These are phyloP conservation scores for Lepidostoma basale DNA, from an alignment of 1,140 invertebrate genomes.

Conservation along the genomic window DNA sequence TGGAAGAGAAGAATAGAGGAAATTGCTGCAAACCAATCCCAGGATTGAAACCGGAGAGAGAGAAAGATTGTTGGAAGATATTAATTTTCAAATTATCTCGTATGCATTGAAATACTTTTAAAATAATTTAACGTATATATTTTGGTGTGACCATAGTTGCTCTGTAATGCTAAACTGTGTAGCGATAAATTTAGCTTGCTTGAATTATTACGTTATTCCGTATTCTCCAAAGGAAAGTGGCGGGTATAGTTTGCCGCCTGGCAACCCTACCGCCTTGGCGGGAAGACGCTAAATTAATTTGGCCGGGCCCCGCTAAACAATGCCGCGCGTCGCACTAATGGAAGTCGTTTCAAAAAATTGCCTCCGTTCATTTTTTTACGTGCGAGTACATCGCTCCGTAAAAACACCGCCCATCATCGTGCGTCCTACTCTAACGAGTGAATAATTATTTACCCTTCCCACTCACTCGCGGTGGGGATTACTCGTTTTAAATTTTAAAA, in stretches of 20 bases:
- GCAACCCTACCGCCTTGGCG: conserved; percentile 33
- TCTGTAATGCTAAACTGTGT: too few relatives aligned
- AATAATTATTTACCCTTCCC: conserved; percentile 21
- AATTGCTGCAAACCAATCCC: too few relatives aligned
- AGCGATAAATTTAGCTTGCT: too few relatives aligned
- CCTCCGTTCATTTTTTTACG: conserved; percentile 48
- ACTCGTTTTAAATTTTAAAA: conserved; percentile 47
- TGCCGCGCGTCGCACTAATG: conserved; percentile 47
- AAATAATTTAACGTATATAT: too few relatives aligned
- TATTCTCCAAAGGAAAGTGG: neutral
- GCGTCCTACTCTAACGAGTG: conserved; percentile 29
- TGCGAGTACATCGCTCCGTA: conserved; percentile 44
- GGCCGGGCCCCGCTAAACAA: conserved; percentile 47
- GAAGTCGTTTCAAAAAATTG: conserved; percentile 48
- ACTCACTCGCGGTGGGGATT: conserved; percentile 43
- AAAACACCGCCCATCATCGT: conserved; percentile 37
- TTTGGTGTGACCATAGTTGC: too few relatives aligned
- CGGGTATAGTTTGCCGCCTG: conserved; percentile 11
- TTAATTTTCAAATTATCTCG: too few relatives aligned
- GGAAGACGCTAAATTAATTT: conserved; percentile 47
- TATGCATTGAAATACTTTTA: too few relatives aligned
- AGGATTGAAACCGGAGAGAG: too few relatives aligned
- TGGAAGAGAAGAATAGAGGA: too few relatives aligned
- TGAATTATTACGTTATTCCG: neutral
- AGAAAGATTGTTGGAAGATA: too few relatives aligned